Conservation (phyloP, 2,888 invertebrate genomes). For the Phorcus lineatus region DNA sequence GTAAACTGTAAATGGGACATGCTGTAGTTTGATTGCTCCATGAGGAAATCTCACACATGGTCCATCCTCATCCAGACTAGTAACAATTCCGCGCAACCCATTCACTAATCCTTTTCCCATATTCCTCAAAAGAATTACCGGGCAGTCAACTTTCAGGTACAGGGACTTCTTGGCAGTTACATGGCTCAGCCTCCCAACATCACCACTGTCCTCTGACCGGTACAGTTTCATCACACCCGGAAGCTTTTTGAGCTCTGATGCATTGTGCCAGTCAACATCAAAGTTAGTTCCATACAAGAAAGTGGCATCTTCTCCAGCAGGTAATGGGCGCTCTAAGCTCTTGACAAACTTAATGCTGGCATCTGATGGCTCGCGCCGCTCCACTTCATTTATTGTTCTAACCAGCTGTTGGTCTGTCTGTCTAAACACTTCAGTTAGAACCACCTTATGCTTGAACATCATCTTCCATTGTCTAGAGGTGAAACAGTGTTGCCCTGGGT, state of each 20-base stretch:
- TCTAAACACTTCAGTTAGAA: no score
- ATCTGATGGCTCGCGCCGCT: background rate
- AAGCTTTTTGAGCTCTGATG: background rate
- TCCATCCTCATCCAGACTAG: no score
- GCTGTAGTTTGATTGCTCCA: no score
- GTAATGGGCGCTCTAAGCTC: background rate
- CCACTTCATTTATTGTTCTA: no score
- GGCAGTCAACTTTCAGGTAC: constrained; percentile 32
- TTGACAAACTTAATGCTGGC: background rate
- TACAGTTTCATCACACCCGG: background rate
- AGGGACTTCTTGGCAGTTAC: constrained; percentile 27
- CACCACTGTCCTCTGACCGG: constrained; percentile 24
- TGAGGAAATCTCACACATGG: no score
- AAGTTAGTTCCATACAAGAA: background rate
- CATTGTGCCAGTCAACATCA: background rate
- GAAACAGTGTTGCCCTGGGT: constrained; percentile 38
- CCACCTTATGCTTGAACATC: no score
- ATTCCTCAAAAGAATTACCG: constrained; percentile 31
- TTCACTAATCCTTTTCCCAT: constrained; percentile 30
- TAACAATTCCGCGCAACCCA: constrained; percentile 31
- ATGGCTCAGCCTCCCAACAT: background rate
- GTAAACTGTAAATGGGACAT: no score
- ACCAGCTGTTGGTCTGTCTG: no score
- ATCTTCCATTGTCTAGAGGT: constrained; percentile 1
- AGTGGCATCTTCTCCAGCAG: background rate